phyloP scores from a whole-genome alignment of 30 jellyfish, hydroid and myxozoan species.

The Chrysaora quinquecirrha region DNA sequence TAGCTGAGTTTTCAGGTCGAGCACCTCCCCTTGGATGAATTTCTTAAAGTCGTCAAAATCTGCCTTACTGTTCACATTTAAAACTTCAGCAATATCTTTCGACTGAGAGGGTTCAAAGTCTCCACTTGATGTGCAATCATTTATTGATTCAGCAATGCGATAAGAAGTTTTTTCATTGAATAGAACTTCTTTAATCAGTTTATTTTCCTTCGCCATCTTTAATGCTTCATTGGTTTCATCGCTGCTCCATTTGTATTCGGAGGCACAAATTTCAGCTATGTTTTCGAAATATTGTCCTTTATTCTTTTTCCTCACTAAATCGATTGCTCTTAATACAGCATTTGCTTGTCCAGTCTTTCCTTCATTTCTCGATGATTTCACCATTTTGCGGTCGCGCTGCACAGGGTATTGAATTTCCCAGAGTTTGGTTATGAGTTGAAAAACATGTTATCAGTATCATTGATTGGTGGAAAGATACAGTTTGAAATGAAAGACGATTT shows the following conservation, averaged over 20 bases:
- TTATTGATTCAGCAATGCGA: not conserved
- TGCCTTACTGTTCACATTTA: conserved; percentile 30
- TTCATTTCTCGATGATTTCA: not conserved
- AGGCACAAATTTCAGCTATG: not conserved
- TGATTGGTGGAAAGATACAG: no score
- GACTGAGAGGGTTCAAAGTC: not conserved
- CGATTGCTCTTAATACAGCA: not conserved
- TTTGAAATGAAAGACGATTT: no score
- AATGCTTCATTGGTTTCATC: not conserved
- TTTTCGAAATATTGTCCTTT: not conserved
- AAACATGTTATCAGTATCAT: no score
- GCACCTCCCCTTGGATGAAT: conserved; percentile 37
- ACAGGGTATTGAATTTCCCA: no score
- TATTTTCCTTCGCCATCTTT: not conserved
- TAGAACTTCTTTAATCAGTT: not conserved
- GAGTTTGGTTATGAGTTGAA: no score
- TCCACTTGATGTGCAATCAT: not conserved
- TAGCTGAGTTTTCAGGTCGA: conserved; percentile 38
- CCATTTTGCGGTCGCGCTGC: no score
- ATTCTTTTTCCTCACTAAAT: not conserved
- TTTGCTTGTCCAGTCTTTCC: not conserved
- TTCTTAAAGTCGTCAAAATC: conserved; percentile 32
- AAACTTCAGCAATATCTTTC: not conserved
- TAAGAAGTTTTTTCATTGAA: not conserved
- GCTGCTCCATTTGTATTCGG: not conserved